Evolutionary conservation across 2,888 invertebrate genomes (phyloP).

Genomic region (Chrysotoxum bicinctum): DNA sequence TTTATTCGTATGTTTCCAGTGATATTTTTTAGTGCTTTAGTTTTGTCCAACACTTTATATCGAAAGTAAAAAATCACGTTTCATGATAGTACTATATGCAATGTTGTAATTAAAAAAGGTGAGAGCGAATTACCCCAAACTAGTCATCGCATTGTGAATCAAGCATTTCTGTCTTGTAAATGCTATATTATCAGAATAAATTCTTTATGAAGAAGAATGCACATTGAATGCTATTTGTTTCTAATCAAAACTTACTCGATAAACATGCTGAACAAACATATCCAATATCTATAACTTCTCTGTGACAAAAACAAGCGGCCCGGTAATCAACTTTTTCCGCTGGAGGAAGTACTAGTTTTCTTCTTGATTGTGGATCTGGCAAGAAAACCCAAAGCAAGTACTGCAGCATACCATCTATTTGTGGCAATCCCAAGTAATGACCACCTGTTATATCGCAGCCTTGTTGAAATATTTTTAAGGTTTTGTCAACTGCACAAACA

Average conservation of each 20-base stretch:
- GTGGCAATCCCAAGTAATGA: conserved; percentile 93
- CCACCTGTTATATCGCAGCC: conserved; percentile 98
- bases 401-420: conserved; percentile 88
- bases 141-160: no score
- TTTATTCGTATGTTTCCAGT: no score
- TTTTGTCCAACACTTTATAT: no score
- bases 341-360: conserved; percentile 93
- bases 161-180: no score
- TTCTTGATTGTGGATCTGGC: conserved; percentile 90
- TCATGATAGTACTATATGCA: no score
- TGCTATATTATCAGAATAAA: no score
- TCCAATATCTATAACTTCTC: conserved; percentile 96
- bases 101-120: no score
- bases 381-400: conserved; percentile 92
- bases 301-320: conserved; percentile 98
- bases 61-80: no score
- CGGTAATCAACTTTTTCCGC: conserved; percentile 96
- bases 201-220: no score
- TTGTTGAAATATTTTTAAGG: conserved; percentile 95
- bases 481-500: conserved; percentile 95
- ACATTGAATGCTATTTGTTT: no score
- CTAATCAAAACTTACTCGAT: conserved; percentile 93
- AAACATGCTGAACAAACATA: conserved; percentile 99
- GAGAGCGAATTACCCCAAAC: no score
- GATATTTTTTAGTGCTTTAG: no score